phyloP scores from a whole-genome alignment of 35 echinoderm and acorn worm genomes.

The Hemicentrotus pulcherrimus region DNA sequence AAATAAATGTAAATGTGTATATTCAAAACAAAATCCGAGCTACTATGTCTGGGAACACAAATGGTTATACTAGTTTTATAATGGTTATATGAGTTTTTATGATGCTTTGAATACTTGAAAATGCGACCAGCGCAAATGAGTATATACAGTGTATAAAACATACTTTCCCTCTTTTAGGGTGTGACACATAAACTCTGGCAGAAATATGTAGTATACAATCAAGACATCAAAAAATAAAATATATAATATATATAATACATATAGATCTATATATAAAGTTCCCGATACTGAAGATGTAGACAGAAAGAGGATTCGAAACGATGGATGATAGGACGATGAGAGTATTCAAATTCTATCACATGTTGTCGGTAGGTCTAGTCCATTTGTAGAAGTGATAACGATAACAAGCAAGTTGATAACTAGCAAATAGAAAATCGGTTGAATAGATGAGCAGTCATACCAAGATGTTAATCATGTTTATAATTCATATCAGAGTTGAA shows the following conservation, averaged over 20 bases:
- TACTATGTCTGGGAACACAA: background rate
- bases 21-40: background rate
- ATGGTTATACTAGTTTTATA: background rate
- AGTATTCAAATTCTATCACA: background rate
- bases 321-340: background rate
- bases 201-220: background rate
- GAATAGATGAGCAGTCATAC: background rate
- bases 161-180: background rate
- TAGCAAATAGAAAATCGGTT: background rate
- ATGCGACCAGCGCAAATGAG: background rate
- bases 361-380: background rate
- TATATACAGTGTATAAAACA: background rate
- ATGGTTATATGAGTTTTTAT: background rate
- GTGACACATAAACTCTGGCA: background rate
- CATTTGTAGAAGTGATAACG: background rate
- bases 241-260: no score
- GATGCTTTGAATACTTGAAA: background rate
- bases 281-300: background rate
- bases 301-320: background rate
- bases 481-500: background rate
- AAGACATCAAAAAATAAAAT: no score
- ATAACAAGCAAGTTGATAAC: no score
- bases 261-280: no score
- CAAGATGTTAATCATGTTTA: background rate
- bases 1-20: no score